Conservation (phyloP, 2,888 invertebrate species). For the Candidula unifasciata region DNA sequence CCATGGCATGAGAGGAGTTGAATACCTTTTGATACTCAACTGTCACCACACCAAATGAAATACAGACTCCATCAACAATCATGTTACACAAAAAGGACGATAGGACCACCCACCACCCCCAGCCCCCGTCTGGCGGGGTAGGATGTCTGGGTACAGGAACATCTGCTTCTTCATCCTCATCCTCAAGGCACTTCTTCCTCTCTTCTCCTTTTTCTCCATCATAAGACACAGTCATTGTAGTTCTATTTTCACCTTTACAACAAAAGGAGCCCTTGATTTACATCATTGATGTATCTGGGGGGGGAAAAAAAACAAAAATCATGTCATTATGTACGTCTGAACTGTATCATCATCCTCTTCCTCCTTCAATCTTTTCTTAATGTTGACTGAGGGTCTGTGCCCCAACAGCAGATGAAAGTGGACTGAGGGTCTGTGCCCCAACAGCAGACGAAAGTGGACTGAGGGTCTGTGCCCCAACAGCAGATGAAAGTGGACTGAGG, state of each 20-base stretch:
- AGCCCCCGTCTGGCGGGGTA: slow-evolving; percentile 73
- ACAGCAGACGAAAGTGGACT: too few relatives aligned
- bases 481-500: too few relatives aligned
- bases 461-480: too few relatives aligned
- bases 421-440: too few relatives aligned
- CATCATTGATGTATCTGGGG: not conserved
- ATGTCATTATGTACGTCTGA: too few relatives aligned
- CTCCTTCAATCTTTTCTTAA: too few relatives aligned
- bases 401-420: too few relatives aligned
- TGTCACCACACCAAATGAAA: slow-evolving; percentile 88
- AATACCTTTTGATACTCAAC: slow-evolving; percentile 84
- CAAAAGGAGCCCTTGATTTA: not conserved
- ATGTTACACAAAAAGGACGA: slow-evolving; percentile 69
- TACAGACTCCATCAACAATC: slow-evolving; percentile 89
- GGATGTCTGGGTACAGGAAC: slow-evolving; percentile 25
- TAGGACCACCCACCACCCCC: slow-evolving; percentile 74
- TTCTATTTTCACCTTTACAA: not conserved
- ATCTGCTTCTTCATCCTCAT: slow-evolving; percentile 55
- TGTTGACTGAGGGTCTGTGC: too few relatives aligned
- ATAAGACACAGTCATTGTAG: not conserved
- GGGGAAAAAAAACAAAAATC: not conserved
- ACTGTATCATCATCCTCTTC: too few relatives aligned
- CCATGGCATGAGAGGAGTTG: slow-evolving; percentile 84
- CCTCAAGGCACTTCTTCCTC: slow-evolving; percentile 58
- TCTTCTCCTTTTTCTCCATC: slow-evolving; percentile 19